These are phyloP conservation scores for Pachyramphus minor DNA, from an alignment of 2,113 vertebrate genomes.

Conservation along the genomic window DNA sequence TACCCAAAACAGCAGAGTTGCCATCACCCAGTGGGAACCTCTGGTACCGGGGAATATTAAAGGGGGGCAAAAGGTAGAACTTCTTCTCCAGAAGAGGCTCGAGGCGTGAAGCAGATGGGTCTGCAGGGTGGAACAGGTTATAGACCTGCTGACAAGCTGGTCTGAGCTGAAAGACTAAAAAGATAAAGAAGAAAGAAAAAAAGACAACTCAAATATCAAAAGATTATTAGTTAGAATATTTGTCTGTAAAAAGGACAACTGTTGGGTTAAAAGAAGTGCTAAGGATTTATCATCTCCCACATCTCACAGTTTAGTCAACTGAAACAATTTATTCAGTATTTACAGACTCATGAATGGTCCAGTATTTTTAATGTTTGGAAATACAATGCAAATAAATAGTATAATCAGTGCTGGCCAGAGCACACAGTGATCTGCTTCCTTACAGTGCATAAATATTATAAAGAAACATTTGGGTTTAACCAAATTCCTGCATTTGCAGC, in stretches of 20 bases:
- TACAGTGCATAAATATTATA: accelerated
- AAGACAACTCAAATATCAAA: neutral
- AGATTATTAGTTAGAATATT: neutral
- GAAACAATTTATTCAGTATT: neutral
- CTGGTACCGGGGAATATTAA: slow-evolving; percentile 92
- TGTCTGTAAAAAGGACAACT: neutral
- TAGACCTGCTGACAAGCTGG: slow-evolving; percentile 97
- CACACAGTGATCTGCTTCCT: neutral
- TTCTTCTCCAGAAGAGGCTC: slow-evolving; percentile 93
- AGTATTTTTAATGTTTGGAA: neutral
- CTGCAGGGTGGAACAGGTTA: slow-evolving; percentile 97
- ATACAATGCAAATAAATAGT: neutral
- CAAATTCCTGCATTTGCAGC: neutral
- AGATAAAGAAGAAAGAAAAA: neutral
- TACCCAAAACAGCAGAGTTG: slow-evolving; percentile 87
- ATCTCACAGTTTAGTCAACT: neutral
- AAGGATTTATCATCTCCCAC: neutral
- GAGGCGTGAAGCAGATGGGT: slow-evolving; percentile 94
- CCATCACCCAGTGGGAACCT: slow-evolving; percentile 95
- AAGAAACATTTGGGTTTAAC: neutral
- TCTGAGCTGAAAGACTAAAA: slow-evolving; percentile 81
- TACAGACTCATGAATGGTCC: neutral
- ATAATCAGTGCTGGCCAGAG: neutral
- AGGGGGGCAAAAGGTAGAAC: slow-evolving; percentile 90
- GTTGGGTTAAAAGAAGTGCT: neutral